Evolutionary conservation across 1,140 invertebrate species (phyloP), one percentile per base, ranked within the genome.

Genomic region (Rhynchophorus ferrugineus): DNA sequence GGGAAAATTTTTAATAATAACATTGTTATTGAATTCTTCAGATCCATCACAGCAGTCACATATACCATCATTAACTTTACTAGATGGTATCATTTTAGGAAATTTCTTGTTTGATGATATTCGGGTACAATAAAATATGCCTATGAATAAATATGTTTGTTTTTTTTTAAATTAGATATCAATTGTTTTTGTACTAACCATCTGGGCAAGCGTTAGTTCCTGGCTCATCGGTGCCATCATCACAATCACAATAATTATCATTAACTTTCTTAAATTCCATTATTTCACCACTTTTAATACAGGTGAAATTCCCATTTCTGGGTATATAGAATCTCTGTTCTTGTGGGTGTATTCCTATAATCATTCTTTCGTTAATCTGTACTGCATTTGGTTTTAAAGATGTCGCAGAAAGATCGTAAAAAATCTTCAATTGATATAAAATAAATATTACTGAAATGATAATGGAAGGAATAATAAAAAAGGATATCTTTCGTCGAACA

Each of bases 181-280:
- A n/a, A n/a, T n/a, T n/a, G n/a, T n/a, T n/a, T n/a, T n/a, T n/a
- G n/a, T n/a, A 98, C 34, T 75, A 48, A 18, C 68, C 65, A 55
- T 70, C 57, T 3, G 63, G 61, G 56, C 68, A 70, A n/a, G 68
- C 68, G 20, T 66, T 22, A 64, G 96, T 99, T 39, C 95, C 95
- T 17, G 95, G 95, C 67, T 99, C 96, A 74, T 99, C 96, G 63
- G 85, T 90, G 20, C 90, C 93, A 71, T 95, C 91, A 11, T 73
- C 71, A 73, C 96, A 99, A 73, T 99, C 96, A 76, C 96, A 99
- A 71, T 94, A 99, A 74, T 99, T 91, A 71, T 99, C 96, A 72
- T 99, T 99, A 3, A 96, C 75, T 67, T 80, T 79, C 6, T 80
- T 69, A 72, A 79, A 85, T 14, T 70, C 57, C 33, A 76, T 69